Conservation (phyloP, 2,797 vertebrate species). For the Phrynocephalus vlangalii region DNA sequence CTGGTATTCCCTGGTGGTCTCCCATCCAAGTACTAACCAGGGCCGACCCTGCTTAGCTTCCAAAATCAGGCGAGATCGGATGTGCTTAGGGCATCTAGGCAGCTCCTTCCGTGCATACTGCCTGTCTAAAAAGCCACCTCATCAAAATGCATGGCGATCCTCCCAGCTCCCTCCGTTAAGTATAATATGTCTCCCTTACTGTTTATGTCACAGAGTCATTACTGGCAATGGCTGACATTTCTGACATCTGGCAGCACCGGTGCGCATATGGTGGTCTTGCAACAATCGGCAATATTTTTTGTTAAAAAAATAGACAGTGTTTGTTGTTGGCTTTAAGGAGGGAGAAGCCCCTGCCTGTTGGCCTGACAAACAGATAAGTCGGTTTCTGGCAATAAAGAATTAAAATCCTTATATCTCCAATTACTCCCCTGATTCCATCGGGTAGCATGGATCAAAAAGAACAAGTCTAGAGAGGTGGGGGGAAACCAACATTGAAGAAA, state of each 20-base stretch:
- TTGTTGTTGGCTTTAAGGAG: neutral
- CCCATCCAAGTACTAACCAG: no score
- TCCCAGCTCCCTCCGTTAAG: constrained; percentile 88
- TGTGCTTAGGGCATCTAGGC: no score
- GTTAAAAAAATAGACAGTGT: neutral
- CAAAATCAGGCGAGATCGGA: no score
- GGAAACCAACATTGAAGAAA: neutral
- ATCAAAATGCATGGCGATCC: constrained; percentile 86
- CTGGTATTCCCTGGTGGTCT: no score
- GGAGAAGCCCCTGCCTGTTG: neutral
- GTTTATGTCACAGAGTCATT: constrained; percentile 95
- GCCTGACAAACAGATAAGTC: neutral
- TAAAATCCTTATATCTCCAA: neutral
- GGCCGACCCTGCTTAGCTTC: no score
- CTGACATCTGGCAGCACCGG: constrained; percentile 84
- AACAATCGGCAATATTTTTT: constrained; percentile 82
- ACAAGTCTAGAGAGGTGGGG: no score
- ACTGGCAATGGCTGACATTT: constrained; percentile 90
- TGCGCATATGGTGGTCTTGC: constrained; percentile 96
- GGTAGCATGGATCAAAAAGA: neutral
- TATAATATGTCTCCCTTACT: constrained; percentile 89
- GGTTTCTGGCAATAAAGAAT: neutral
- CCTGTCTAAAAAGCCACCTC: constrained; percentile 85
- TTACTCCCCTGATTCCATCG: neutral
- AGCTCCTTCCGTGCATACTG: constrained; percentile 79